Evolutionary conservation across 2,888 invertebrate genomes (phyloP), one percentile per base, ranked within the genome.

Genomic region (Tenthredo livida): DNA sequence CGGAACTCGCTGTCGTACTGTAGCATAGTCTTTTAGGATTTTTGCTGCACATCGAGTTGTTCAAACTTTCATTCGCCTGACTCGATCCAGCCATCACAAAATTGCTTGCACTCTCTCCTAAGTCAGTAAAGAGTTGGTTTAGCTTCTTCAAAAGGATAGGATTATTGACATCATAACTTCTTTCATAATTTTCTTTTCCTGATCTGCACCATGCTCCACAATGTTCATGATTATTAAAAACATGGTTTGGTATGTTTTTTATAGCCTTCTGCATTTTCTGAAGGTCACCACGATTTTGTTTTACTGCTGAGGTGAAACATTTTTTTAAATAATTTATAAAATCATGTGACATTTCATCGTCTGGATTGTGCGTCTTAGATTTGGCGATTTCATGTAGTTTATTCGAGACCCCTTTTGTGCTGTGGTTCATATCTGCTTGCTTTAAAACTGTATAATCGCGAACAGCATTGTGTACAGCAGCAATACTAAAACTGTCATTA

Each of bases 161-260:
- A 67, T 15, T 67, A 10, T 67, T 67, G 33, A 67, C 67, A 2
- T 67, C 67, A 10, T 67, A 67, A 29, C 67, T 67, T 21, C 67
- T 67, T 67, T 73, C 73, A 73, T 43, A 73, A 73, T 73, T 37
- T 43, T 73, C 67, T 73, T 43, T 29, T 10, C 33, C 33, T 7
- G 77, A 73, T 47, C 82, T 54, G 75, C 86, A 86, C 84, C 86
- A 86, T 65, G 17, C 12, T 33, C 86, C 85, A 65, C 86, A 86
- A 37, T 85, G 54, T 77, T 82, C 85, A 67, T 84, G 85, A 5
- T 84, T 12, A 61, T 70, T 50, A 47, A 83, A 86, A 54, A 85
- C 58, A 67, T 86, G 85, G 84, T 86, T 61, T 21, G 85, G 86
- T 40, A 86, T 85, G 58, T 54, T 65, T 50, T 58, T 29, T 67